Evolutionary conservation across 2,797 vertebrate genomes (phyloP).

Genomic region (Telmatherina bonti): DNA sequence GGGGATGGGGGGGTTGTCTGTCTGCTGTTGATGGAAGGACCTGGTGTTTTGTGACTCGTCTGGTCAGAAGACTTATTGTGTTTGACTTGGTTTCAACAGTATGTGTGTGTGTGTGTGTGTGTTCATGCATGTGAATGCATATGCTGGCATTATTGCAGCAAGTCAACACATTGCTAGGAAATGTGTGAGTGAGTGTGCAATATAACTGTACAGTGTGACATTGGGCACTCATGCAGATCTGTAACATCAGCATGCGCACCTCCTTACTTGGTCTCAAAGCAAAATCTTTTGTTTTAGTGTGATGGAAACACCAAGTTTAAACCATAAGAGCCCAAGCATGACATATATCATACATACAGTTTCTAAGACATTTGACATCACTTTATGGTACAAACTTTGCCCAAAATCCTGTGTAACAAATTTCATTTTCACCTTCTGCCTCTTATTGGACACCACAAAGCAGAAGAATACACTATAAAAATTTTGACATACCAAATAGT

Average conservation of each 20-base stretch:
- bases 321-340: too few relatives aligned
- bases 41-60: conserved; percentile 74
- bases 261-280: conserved; percentile 9
- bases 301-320: too few relatives aligned
- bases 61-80: conserved; percentile 47
- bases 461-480: too few relatives aligned
- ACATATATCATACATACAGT: too few relatives aligned
- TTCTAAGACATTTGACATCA: too few relatives aligned
- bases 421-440: too few relatives aligned
- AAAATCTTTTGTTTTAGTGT: not conserved
- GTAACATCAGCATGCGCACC: conserved; percentile 37
- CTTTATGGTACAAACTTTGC: too few relatives aligned
- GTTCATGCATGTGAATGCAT: conserved; percentile 3
- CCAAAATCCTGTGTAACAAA: too few relatives aligned
- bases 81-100: conserved; percentile 44
- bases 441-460: too few relatives aligned
- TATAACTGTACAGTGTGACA: conserved; percentile 51
- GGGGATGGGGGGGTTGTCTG: conserved; percentile 46
- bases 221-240: conserved; percentile 31
- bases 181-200: conserved; percentile 30
- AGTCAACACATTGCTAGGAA: conserved; percentile 58
- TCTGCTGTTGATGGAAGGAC: conserved; percentile 71
- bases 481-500: too few relatives aligned
- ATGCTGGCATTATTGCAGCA: conserved; percentile 39
- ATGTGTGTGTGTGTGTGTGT: conserved; percentile 21